phyloP scores from a whole-genome alignment of 2,797 vertebrate species.

The Xerus rutilus region DNA sequence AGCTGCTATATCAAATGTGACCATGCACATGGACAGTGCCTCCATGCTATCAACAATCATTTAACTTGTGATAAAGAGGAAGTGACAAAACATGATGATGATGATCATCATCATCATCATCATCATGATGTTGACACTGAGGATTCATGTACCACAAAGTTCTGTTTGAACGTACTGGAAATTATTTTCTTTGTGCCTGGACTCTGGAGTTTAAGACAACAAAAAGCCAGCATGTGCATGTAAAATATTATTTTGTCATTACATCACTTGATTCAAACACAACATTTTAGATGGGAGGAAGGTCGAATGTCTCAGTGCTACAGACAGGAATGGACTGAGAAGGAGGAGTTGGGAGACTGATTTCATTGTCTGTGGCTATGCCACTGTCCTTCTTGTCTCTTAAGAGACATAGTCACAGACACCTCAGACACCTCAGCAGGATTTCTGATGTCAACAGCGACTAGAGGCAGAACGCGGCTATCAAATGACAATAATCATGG shows the following conservation, averaged over 20 bases:
- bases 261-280: background rate
- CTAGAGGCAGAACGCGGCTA: background rate
- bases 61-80: background rate
- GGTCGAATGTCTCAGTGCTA: background rate
- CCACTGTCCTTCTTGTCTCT: too few relatives aligned
- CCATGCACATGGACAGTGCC: background rate
- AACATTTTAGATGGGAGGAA: background rate
- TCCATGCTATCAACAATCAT: background rate
- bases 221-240: background rate
- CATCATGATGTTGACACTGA: background rate
- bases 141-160: background rate
- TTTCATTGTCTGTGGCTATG: too few relatives aligned
- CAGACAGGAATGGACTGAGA: background rate
- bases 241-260: constrained; percentile 7
- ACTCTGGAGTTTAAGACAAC: background rate
- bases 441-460: background rate
- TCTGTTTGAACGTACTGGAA: background rate
- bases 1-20: background rate
- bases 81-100: background rate
- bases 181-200: background rate
- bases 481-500: background rate
- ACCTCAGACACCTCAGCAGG: background rate
- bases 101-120: background rate
- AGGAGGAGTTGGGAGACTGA: background rate
- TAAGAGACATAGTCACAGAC: background rate